phyloP scores from a whole-genome alignment of 2,113 vertebrate genomes.

The Sarotherodon lohbergeri region DNA sequence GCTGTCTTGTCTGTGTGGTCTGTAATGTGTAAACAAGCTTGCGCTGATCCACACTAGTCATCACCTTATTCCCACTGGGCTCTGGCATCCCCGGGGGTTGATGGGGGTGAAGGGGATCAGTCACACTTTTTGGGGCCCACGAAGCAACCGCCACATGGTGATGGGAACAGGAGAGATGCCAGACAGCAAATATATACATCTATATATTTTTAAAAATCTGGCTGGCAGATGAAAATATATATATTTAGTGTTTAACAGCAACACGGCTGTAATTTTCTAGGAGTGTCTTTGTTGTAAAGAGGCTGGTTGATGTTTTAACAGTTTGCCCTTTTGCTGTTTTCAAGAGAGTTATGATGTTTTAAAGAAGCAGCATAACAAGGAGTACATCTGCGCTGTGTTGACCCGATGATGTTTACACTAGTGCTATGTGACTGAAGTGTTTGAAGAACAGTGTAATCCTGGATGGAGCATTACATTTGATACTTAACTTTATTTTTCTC shows the following conservation, averaged over 20 bases:
- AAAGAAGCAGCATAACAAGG: not conserved
- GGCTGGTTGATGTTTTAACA: not conserved
- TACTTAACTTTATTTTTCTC: conserved; percentile 40
- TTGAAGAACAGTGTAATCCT: conserved; percentile 9
- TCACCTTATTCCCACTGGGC: conserved; percentile 47
- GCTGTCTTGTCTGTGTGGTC: conserved; percentile 68
- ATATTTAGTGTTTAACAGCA: not conserved
- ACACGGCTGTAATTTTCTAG: not conserved
- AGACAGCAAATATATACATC: not conserved
- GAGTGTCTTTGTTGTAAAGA: not conserved
- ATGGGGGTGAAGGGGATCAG: conserved; percentile 2
- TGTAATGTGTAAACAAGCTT: conserved; percentile 63
- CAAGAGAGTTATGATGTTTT: conserved; percentile 29
- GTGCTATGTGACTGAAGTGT: conserved; percentile 16
- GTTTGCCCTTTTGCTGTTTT: not conserved
- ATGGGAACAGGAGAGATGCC: not conserved
- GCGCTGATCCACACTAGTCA: conserved; percentile 58
- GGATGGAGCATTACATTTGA: not conserved
- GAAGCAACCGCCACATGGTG: conserved; percentile 24
- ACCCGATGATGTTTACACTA: conserved; percentile 26
- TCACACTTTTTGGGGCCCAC: not conserved
- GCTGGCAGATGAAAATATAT: not conserved
- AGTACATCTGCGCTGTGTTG: conserved; percentile 33
- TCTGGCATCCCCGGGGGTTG: not conserved
- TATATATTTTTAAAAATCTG: not conserved